A percentile compares a stretch with the other conserved stretches of the same genome.
Evolutionary conservation across 2,113 vertebrate species (phyloP).

Genomic region (Silurus glanis): DNA sequence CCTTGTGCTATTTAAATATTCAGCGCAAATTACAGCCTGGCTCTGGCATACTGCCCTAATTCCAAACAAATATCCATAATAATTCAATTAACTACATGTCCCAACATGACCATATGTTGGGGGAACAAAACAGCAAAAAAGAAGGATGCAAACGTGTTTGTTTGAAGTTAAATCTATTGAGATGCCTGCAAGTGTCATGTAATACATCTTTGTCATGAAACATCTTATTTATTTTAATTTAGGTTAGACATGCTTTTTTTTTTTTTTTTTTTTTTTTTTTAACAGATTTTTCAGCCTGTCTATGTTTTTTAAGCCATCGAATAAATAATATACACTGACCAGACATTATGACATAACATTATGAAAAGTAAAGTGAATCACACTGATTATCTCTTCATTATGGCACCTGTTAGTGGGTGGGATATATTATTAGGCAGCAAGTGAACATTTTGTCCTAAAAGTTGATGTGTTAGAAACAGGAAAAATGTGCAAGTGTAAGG

Average conservation of each 20-base stretch:
- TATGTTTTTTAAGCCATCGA: background rate
- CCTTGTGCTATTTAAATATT: conserved; percentile 41
- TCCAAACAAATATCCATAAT: conserved; percentile 43
- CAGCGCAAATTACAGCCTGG: conserved; percentile 43
- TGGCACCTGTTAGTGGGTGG: no score
- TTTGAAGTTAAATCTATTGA: background rate
- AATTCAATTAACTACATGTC: conserved; percentile 45
- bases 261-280: background rate
- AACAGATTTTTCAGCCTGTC: background rate
- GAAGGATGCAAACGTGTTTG: conserved; percentile 13
- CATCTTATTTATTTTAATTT: background rate
- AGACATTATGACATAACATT: no score
- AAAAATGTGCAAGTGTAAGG: no score
- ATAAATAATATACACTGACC: no score
- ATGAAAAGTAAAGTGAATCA: no score
- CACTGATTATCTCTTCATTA: no score
- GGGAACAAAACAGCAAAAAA: background rate
- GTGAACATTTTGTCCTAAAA: no score
- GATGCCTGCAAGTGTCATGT: background rate
- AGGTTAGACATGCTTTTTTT: background rate
- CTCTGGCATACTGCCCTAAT: conserved; percentile 6
- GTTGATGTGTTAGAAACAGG: no score
- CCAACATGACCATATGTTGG: conserved; percentile 30
- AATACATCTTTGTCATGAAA: background rate
- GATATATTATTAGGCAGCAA: no score